A percentile compares a stretch with the other conserved stretches of the same genome.
Conservation (phyloP, 2,888 invertebrate genomes). For the Hirtodrosophila cameraria region DNA sequence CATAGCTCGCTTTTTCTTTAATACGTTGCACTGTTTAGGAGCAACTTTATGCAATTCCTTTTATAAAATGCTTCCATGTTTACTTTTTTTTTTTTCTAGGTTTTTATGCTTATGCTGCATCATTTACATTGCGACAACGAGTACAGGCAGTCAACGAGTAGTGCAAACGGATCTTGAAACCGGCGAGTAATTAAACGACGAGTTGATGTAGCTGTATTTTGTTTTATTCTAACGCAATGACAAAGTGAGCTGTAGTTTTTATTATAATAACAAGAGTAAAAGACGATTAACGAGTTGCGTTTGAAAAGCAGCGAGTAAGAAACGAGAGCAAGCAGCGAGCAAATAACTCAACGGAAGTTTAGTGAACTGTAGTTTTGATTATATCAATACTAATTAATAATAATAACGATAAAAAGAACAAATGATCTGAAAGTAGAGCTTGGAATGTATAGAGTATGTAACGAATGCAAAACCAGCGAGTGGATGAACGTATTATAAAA, state of each 20-base stretch:
- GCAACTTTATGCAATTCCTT: conserved; percentile 69
- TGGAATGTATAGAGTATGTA: no score
- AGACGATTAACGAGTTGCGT: not conserved
- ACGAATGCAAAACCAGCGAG: no score
- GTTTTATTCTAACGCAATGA: no score
- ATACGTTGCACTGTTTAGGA: conserved; percentile 49
- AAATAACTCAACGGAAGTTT: not conserved
- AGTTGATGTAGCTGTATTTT: not conserved
- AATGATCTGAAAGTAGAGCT: no score
- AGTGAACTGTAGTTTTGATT: no score
- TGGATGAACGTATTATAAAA: no score
- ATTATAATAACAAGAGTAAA: no score
- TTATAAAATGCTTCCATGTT: conserved; percentile 64
- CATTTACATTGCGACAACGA: conserved; percentile 36
- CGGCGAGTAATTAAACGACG: no score
- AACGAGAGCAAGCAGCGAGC: not conserved
- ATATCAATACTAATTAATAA: no score
- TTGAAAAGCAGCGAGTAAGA: not conserved
- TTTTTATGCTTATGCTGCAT: conserved; percentile 29
- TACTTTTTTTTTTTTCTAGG: conserved; percentile 20
- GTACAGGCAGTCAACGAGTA: not conserved
- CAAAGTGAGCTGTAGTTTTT: no score
- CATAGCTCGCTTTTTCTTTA: conserved; percentile 42
- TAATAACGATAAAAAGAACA: no score
- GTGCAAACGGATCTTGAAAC: not conserved